phyloP scores from a whole-genome alignment of 1,140 invertebrate genomes.

The Cydia strobilella region DNA sequence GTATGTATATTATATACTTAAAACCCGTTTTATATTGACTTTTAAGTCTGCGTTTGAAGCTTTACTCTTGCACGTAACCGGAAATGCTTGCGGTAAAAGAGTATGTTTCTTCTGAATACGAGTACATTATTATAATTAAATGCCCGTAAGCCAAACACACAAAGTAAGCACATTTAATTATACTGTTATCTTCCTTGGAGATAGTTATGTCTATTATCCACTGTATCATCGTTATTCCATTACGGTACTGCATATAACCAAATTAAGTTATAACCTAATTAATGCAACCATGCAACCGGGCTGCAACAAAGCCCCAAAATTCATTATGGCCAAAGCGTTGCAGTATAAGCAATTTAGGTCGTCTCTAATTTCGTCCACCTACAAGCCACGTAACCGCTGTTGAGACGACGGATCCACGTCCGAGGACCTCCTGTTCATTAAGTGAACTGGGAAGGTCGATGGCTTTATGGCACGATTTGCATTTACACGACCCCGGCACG shows the following conservation, averaged over 20 bases:
- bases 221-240: constrained; percentile 16
- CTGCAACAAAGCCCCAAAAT: constrained; percentile 32
- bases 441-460: constrained; percentile 51
- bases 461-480: constrained; percentile 79
- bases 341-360: constrained; percentile 56
- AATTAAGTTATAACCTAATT: constrained; percentile 32
- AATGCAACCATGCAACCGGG: constrained; percentile 27
- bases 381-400: constrained; percentile 55
- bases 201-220: constrained; percentile 13
- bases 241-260: constrained; percentile 25
- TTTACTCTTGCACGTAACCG: background rate
- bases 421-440: constrained; percentile 74
- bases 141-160: background rate
- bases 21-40: no score
- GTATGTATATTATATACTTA: background rate
- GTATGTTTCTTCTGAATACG: background rate
- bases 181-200: constrained; percentile 10
- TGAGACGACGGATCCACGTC: constrained; percentile 69
- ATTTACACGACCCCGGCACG: constrained; percentile 78
- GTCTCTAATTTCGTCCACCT: constrained; percentile 63
- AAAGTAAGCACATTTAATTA: constrained; percentile 2
- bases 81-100: background rate
- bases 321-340: constrained; percentile 30
- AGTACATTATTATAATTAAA: background rate
- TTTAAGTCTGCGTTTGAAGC: no score